Evolutionary conservation across 2,797 vertebrate genomes (phyloP).

Genomic region (Pempheris klunzingeri): DNA sequence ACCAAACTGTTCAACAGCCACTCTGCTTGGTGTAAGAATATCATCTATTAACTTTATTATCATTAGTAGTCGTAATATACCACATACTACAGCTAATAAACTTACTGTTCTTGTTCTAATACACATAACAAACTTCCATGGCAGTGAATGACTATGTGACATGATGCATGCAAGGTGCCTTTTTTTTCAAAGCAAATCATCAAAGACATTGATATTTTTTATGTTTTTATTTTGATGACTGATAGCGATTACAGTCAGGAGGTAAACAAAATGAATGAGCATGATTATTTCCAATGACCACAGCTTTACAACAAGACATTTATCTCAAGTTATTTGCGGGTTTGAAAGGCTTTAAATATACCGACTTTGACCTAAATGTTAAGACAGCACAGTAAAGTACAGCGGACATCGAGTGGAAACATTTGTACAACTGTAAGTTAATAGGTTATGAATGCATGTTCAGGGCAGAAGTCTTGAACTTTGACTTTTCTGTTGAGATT

Average conservation of each 20-base stretch:
- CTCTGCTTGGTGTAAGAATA: slow-evolving; percentile 12
- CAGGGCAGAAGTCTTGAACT: slow-evolving; percentile 47
- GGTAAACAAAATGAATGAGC: slow-evolving; percentile 83
- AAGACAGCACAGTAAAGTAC: slow-evolving; percentile 56
- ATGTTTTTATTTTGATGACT: slow-evolving; percentile 85
- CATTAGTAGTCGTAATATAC: neutral
- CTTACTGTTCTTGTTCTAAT: neutral
- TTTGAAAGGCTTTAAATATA: slow-evolving; percentile 72
- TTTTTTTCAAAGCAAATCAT: slow-evolving; percentile 27
- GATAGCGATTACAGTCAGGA: slow-evolving; percentile 83
- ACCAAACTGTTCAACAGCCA: slow-evolving; percentile 6
- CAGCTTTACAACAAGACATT: slow-evolving; percentile 68
- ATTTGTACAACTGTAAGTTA: slow-evolving; percentile 55
- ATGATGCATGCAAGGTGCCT: neutral
- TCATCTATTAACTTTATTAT: neutral
- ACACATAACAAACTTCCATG: neutral
- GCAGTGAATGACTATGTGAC: neutral
- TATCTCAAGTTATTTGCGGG: slow-evolving; percentile 60
- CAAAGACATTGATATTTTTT: slow-evolving; percentile 48
- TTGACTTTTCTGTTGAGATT: slow-evolving; percentile 47
- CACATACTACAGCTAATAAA: slow-evolving; percentile 1
- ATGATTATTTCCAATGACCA: slow-evolving; percentile 79
- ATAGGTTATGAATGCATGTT: slow-evolving; percentile 62
- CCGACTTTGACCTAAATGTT: slow-evolving; percentile 58
- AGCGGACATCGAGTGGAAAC: slow-evolving; percentile 57